phyloP scores from a whole-genome alignment of 1,140 invertebrate species.

The Bombus pyrosoma region DNA sequence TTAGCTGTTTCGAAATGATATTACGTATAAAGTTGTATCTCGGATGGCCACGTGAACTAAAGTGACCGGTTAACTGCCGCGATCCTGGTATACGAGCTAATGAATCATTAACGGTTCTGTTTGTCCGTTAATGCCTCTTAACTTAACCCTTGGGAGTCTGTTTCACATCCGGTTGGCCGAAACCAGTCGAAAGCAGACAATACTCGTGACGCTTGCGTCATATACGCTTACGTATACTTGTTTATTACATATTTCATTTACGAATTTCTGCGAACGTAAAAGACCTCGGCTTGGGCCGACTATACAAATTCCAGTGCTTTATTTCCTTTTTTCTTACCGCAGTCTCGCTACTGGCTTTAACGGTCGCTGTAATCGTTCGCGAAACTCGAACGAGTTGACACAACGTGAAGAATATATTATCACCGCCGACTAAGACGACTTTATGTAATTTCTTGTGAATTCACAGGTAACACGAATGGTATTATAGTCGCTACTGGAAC shows the following conservation, averaged over 20 bases:
- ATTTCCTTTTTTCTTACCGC: neutral
- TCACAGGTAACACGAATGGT: too few relatives aligned
- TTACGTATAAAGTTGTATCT: neutral
- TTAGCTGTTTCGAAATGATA: neutral
- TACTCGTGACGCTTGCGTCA: neutral
- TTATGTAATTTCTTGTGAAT: too few relatives aligned
- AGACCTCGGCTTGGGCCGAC: neutral
- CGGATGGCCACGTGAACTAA: slow-evolving; percentile 24
- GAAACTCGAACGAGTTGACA: too few relatives aligned
- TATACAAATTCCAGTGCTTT: neutral
- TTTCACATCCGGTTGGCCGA: slow-evolving; percentile 72
- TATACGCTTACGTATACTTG: neutral
- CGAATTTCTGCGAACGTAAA: neutral
- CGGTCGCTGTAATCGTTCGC: too few relatives aligned
- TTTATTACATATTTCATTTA: neutral
- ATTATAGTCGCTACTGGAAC: too few relatives aligned
- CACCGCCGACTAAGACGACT: too few relatives aligned
- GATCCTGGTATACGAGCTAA: slow-evolving; percentile 55
- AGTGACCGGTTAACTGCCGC: slow-evolving; percentile 30
- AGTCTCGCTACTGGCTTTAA: too few relatives aligned
- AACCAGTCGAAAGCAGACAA: neutral
- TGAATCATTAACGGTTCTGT: slow-evolving; percentile 72
- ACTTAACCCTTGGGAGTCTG: slow-evolving; percentile 74
- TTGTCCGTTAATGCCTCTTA: slow-evolving; percentile 72
- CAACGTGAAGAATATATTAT: too few relatives aligned